Evolutionary conservation across 1,140 invertebrate genomes (phyloP).

Genomic region (Papilio machaon): DNA sequence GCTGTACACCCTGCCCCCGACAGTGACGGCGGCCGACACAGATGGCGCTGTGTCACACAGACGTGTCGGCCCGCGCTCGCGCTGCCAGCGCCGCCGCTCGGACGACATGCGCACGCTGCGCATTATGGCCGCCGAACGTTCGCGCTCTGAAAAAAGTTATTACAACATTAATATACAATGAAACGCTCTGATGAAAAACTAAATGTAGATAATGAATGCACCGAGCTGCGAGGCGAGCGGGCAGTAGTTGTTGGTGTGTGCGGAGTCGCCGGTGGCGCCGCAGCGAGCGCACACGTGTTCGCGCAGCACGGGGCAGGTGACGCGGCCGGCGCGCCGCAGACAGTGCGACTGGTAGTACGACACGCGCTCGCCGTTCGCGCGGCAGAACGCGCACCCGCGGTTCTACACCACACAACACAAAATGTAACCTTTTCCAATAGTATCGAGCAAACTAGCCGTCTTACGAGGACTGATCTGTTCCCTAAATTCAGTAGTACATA

Average conservation of each 20-base stretch:
- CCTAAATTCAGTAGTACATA: not conserved
- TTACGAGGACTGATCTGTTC: too few relatives aligned
- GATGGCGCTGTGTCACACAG: constrained; percentile 40
- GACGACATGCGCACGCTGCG: constrained; percentile 62
- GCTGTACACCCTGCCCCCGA: constrained; percentile 35
- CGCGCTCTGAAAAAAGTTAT: constrained; percentile 55
- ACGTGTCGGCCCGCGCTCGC: not conserved
- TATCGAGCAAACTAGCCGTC: not conserved
- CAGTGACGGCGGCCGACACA: constrained; percentile 40
- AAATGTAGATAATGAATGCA: constrained; percentile 31
- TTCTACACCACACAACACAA: constrained; percentile 32
- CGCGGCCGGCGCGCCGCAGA: constrained; percentile 83
- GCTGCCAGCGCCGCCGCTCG: constrained; percentile 47
- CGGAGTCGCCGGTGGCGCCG: constrained; percentile 85
- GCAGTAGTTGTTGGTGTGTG: constrained; percentile 91
- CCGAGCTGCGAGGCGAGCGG: constrained; percentile 75
- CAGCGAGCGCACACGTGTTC: constrained; percentile 88
- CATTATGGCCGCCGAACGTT: constrained; percentile 63
- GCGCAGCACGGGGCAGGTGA: constrained; percentile 87
- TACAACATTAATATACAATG: too few relatives aligned
- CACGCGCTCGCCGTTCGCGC: constrained; percentile 87
- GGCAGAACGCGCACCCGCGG: constrained; percentile 79
- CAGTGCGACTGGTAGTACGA: constrained; percentile 85
- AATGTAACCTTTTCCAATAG: not conserved
- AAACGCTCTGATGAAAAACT: too few relatives aligned